Evolutionary conservation across 2,113 vertebrate species (phyloP).

Genomic region (Malurus cyaneus): DNA sequence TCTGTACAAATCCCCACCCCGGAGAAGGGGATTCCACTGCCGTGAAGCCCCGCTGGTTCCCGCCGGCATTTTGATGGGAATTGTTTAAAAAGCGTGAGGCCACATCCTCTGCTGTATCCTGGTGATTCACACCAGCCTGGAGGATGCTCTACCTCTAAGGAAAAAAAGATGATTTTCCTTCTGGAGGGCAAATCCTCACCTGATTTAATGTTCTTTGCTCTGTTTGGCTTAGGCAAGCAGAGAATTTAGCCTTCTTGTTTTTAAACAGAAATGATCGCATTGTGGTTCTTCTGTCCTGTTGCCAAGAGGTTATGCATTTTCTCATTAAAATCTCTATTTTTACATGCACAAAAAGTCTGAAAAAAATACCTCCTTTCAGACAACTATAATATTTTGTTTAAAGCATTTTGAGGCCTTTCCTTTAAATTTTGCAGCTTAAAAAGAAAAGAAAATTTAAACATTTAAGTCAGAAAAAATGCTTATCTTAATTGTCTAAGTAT

Average conservation of each 20-base stretch:
- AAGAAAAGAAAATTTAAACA: background rate
- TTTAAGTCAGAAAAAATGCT: background rate
- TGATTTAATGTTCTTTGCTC: background rate
- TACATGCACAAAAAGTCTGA: background rate
- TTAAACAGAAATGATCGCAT: background rate
- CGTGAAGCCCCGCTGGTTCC: rapidly evolving
- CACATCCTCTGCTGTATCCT: background rate
- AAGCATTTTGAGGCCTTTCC: background rate
- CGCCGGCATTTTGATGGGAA: background rate
- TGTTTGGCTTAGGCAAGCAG: background rate
- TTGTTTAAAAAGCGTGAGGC: background rate
- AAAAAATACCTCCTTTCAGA: background rate
- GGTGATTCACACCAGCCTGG: background rate
- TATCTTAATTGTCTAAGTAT: background rate
- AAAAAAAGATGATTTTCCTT: background rate
- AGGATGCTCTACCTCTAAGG: background rate
- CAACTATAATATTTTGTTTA: background rate
- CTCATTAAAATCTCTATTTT: background rate
- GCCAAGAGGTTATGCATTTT: background rate
- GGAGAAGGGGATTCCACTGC: background rate
- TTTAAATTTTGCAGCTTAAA: background rate
- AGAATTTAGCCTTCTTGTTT: background rate
- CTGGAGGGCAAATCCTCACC: background rate
- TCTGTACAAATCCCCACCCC: background rate
- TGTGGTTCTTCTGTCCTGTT: background rate